These are phyloP conservation scores for Neodon shergylaensis DNA, from an alignment of 2,113 vertebrate genomes.

Conservation along the genomic window DNA sequence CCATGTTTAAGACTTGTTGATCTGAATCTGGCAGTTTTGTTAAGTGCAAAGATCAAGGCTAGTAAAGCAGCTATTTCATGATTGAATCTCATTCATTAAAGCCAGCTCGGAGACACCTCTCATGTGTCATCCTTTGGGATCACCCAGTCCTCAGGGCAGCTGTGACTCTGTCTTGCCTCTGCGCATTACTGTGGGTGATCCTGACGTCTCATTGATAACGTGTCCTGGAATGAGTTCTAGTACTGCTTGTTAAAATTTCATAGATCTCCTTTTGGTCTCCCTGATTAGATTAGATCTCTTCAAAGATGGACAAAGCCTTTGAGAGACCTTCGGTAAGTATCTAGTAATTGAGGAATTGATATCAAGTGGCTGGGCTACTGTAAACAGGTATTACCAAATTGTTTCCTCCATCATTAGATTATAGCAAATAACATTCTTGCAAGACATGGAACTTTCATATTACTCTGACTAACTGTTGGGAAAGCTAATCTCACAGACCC, in stretches of 20 bases:
- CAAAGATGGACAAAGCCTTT: conserved; percentile 39
- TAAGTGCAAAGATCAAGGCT: too few species aligned
- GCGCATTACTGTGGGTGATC: neutral
- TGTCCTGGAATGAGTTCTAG: neutral
- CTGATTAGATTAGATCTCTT: conserved; percentile 41
- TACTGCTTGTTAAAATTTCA: neutral
- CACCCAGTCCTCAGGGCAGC: neutral
- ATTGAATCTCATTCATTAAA: neutral
- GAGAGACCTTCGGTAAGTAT: conserved; percentile 9
- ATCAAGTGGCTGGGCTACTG: conserved; percentile 18
- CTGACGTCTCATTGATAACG: neutral
- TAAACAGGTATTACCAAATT: conserved; percentile 55
- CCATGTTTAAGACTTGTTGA: neutral
- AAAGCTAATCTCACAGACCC: neutral
- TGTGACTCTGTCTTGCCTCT: neutral
- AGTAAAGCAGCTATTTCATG: neutral
- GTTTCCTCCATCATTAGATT: conserved; percentile 52
- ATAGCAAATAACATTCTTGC: conserved; percentile 31
- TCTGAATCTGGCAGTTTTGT: neutral
- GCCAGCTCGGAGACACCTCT: neutral
- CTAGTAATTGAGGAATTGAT: conserved; percentile 59
- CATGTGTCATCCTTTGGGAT: neutral
- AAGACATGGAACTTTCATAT: conserved; percentile 19
- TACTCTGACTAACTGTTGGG: conserved; percentile 15
- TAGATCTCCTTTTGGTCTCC: neutral